Conservation (phyloP, 1,140 invertebrate genomes). For the Anastrepha obliqua region DNA sequence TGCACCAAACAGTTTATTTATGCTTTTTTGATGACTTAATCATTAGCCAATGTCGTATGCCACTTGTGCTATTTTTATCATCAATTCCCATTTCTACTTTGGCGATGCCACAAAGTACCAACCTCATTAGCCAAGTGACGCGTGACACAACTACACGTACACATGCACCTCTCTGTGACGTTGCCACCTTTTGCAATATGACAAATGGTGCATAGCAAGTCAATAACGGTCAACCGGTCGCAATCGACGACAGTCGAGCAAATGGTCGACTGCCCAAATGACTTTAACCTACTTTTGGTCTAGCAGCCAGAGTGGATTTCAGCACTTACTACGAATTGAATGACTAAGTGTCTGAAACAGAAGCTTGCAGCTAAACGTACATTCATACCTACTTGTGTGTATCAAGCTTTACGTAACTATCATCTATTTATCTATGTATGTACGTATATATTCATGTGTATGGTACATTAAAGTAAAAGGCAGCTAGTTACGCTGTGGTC, state of each 20-base stretch:
- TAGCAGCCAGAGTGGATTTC: background rate
- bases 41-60: slow-evolving; percentile 19
- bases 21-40: slow-evolving; percentile 38
- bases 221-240: slow-evolving; percentile 48
- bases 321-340: slow-evolving; percentile 16
- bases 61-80: background rate
- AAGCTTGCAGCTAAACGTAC: background rate
- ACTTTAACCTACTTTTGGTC: slow-evolving; percentile 26
- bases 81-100: slow-evolving; percentile 31
- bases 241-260: background rate
- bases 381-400: no score
- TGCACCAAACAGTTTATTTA: slow-evolving; percentile 23
- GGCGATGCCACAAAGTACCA: slow-evolving; percentile 27
- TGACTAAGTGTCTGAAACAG: slow-evolving; percentile 22
- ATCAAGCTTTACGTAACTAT: no score
- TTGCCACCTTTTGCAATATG: slow-evolving; percentile 37
- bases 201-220: slow-evolving; percentile 43
- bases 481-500: background rate
- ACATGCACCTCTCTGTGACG: background rate
- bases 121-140: slow-evolving; percentile 24
- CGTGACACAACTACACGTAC: background rate
- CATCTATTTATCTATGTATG: no score
- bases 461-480: slow-evolving; percentile 20
- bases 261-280: slow-evolving; percentile 39
- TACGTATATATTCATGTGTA: no score